These are phyloP conservation scores for Microtus agrestis DNA, from an alignment of 2,797 vertebrate genomes.

Conservation along the genomic window DNA sequence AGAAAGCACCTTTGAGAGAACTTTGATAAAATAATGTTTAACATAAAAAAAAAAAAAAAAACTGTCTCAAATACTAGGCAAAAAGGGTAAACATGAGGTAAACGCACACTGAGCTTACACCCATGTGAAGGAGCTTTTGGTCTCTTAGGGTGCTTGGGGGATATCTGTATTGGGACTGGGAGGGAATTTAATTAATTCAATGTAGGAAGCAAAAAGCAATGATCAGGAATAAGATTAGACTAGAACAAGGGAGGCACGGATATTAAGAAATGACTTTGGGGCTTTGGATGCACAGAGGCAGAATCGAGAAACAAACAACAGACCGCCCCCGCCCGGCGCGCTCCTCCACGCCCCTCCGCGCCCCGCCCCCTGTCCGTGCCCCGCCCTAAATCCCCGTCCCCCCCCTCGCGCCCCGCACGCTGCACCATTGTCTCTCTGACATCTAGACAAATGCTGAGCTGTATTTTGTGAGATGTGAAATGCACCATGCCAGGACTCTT, in stretches of 20 bases:
- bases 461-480: background rate
- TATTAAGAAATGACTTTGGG: slow-evolving; percentile 59
- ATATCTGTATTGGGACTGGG: slow-evolving; percentile 58
- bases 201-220: slow-evolving; percentile 61
- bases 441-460: rapidly evolving
- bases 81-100: background rate
- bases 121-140: background rate
- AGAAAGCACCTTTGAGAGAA: background rate
- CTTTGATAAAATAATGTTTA: background rate
- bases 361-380: no score
- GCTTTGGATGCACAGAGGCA: slow-evolving; percentile 42
- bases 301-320: slow-evolving; percentile 19
- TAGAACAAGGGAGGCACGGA: background rate
- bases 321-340: background rate
- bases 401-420: background rate
- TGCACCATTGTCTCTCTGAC: background rate
- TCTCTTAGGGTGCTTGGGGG: background rate
- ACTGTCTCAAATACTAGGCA: background rate
- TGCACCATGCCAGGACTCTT: background rate
- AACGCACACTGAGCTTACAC: background rate
- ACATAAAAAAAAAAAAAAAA: slow-evolving; percentile 38
- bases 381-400: rapidly evolving
- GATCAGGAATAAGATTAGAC: slow-evolving; percentile 57
- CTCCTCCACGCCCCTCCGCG: background rate
- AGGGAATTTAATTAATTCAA: slow-evolving; percentile 65